Evolutionary conservation across 2,888 invertebrate species (phyloP).

Genomic region (Melipona beecheii): DNA sequence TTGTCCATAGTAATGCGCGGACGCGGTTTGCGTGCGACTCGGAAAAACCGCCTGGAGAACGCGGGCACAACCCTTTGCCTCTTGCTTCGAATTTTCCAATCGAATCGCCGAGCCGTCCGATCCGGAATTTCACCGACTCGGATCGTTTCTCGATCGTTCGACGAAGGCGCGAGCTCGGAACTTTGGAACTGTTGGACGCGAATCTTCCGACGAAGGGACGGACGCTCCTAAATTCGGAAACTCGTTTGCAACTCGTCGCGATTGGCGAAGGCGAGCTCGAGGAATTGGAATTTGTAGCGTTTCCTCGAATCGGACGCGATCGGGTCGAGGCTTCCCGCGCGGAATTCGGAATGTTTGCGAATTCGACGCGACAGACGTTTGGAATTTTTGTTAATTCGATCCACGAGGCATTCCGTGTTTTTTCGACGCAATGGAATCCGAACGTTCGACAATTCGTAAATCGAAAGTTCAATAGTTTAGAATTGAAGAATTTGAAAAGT

Average conservation of each 20-base stretch:
- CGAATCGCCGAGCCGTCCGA: no score
- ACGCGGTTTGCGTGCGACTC: constrained; percentile 50
- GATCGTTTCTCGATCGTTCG: no score
- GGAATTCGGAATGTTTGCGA: background rate
- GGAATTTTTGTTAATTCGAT: background rate
- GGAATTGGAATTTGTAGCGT: background rate
- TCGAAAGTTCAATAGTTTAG: no score
- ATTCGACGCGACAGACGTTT: background rate
- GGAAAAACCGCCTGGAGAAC: background rate
- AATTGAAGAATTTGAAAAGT: no score
- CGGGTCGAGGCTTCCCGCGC: background rate
- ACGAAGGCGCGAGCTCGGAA: no score
- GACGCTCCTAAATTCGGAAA: background rate
- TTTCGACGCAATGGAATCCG: background rate
- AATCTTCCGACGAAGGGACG: no score
- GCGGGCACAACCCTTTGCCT: no score
- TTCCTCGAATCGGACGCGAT: background rate
- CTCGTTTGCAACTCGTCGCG: background rate
- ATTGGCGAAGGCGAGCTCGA: no score
- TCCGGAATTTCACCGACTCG: no score
- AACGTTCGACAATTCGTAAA: no score
- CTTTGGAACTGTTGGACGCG: no score
- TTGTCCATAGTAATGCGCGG: constrained; percentile 70
- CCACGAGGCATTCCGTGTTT: background rate
- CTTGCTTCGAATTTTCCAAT: background rate